Conservation (phyloP, 1,140 invertebrate genomes). For the Papilio glaucus region DNA sequence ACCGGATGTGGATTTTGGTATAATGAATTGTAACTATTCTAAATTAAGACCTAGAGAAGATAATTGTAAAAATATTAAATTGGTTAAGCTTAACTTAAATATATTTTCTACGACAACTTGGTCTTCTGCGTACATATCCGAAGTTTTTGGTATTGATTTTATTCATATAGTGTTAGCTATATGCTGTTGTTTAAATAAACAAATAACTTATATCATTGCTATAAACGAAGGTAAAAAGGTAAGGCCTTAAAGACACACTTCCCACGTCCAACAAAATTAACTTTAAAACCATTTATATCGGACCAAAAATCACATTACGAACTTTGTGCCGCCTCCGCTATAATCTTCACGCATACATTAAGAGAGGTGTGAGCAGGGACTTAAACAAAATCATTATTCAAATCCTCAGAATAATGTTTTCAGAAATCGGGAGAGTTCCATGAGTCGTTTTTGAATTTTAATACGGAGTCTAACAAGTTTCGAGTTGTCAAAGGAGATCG, state of each 20-base stretch:
- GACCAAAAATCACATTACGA: constrained; percentile 77
- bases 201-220: too few relatives aligned
- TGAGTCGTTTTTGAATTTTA: constrained; percentile 82
- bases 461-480: constrained; percentile 81
- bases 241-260: not conserved
- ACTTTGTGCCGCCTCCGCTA: constrained; percentile 57
- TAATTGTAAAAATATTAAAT: too few relatives aligned
- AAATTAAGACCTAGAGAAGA: too few relatives aligned
- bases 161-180: too few relatives aligned
- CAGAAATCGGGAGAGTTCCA: constrained; percentile 76
- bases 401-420: constrained; percentile 81
- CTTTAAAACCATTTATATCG: constrained; percentile 76
- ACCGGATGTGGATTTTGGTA: too few relatives aligned
- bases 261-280: constrained; percentile 63
- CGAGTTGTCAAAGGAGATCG: constrained; percentile 80
- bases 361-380: constrained; percentile 65
- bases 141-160: too few relatives aligned
- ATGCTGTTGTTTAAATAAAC: too few relatives aligned
- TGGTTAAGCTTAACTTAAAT: too few relatives aligned
- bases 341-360: constrained; percentile 79
- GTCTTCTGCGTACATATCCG: too few relatives aligned
- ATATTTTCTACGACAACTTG: too few relatives aligned
- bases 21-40: too few relatives aligned
- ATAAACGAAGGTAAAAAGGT: not conserved
- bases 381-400: constrained; percentile 83